Evolutionary conservation across 2,797 vertebrate genomes (phyloP), one percentile per base, ranked within the genome.

Genomic region (Gila robusta): DNA sequence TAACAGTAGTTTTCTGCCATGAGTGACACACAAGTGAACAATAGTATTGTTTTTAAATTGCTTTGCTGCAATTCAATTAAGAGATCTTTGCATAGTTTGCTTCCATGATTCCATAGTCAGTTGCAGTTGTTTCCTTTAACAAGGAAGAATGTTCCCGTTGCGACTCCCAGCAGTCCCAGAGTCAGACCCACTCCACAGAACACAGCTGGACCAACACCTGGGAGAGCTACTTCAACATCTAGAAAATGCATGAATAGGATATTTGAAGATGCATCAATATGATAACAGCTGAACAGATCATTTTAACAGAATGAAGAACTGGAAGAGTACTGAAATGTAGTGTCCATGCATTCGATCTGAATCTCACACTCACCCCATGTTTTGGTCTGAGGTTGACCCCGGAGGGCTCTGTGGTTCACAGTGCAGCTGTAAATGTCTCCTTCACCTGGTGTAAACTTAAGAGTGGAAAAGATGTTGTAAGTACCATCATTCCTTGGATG

Each of bases 391-490:
- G 93, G 94, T 5, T 73, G 71, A 3, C n/a, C 86, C 35, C 83
- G 35, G 32, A 95, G 91, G 2, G 94, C 89, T 0, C 41, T n/a
- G 9, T 94, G 94, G 44, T 91, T 91, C 85, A 95, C 94, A 0
- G 88, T 89, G 89, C 96, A 97, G 88, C 93, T 89, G 92, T 93
- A 97, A 71, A 94, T 6, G 49, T 96, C 96, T 0, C 87, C 92
- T 11, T 92, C 47, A 0, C 35, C 44, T 0, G 95, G 96, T 0
- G 92, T 96, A 90, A 96, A 23, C 5, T 17, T 47, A 37, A 47
- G 39, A n/a, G 6, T 37, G 0, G 41, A 74, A 85, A 96, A 93
- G 54, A 91, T 88, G 82, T 93, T 90, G 90, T 96, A 96, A 81
- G 82, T 94, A 39, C 88, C 89, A 59, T 93, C 93, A 0, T 70